Conservation (phyloP, 2,888 invertebrate genomes). For the Dorcus parallelipipedus region DNA sequence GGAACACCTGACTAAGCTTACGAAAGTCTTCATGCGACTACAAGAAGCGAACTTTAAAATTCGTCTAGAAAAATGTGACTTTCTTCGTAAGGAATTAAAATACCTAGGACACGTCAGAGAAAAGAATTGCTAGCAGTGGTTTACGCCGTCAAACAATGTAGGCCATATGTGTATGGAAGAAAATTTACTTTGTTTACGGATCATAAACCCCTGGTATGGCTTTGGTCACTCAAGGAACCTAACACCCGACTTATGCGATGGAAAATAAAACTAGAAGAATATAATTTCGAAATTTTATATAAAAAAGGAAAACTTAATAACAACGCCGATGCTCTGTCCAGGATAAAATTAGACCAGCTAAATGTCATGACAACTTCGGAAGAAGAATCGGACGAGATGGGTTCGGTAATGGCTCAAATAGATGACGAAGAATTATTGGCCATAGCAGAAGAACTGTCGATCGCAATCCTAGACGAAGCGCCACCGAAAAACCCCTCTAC, state of each 20-base stretch:
- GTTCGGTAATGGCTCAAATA: not conserved
- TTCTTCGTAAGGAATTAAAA: no score
- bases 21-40: no score
- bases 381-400: not conserved
- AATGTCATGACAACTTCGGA: not conserved
- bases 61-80: no score
- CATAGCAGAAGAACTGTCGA: not conserved
- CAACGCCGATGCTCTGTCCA: slow-evolving; percentile 13
- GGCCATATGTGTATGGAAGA: slow-evolving; percentile 21
- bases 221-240: not conserved
- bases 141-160: slow-evolving; percentile 23
- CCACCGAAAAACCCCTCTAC: no score
- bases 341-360: slow-evolving; percentile 2
- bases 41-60: no score
- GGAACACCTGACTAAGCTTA: no score
- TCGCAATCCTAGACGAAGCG: not conserved
- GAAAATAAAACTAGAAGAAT: not conserved
- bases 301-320: slow-evolving; percentile 14
- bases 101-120: no score
- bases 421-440: slow-evolving; percentile 4
- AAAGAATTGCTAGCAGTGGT: slow-evolving; percentile 26
- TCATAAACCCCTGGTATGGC: slow-evolving; percentile 22
- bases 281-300: slow-evolving; percentile 11
- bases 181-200: slow-evolving; percentile 17
- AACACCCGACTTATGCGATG: slow-evolving; percentile 1